Evolutionary conservation across 2,113 vertebrate genomes (phyloP).

Genomic region (Mystacornis crossleyi): DNA sequence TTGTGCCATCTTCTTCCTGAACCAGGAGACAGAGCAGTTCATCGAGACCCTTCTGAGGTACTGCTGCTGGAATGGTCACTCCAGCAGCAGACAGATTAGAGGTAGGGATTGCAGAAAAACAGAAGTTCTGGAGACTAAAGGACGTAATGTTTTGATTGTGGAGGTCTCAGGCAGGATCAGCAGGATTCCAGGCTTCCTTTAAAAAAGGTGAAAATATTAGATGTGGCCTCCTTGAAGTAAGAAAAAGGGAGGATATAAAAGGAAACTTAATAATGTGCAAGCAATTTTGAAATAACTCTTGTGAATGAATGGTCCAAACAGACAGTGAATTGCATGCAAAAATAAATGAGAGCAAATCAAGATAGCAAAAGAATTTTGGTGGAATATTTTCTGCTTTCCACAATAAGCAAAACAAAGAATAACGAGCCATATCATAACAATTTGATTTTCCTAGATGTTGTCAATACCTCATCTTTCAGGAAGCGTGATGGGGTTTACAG

Average conservation of each 20-base stretch:
- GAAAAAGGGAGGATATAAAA: not conserved
- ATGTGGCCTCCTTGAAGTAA: not conserved
- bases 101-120: not conserved
- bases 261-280: not conserved
- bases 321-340: not conserved
- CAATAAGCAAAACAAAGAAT: not conserved
- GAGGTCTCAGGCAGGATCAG: not conserved
- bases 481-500: not conserved
- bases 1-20: not conserved
- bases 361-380: not conserved
- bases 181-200: not conserved
- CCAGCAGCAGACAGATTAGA: not conserved
- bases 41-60: not conserved
- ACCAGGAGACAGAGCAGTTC: not conserved
- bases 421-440: not conserved
- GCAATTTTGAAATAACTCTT: not conserved
- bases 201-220: not conserved
- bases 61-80: not conserved
- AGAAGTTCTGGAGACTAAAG: not conserved
- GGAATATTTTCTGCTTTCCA: constrained; percentile 21
- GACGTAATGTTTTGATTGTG: not conserved
- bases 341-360: not conserved
- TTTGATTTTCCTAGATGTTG: not conserved
- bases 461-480: not conserved
- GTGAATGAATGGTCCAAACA: not conserved